Conservation (phyloP, 2,797 vertebrate genomes). For the Zonotrichia albicollis region DNA sequence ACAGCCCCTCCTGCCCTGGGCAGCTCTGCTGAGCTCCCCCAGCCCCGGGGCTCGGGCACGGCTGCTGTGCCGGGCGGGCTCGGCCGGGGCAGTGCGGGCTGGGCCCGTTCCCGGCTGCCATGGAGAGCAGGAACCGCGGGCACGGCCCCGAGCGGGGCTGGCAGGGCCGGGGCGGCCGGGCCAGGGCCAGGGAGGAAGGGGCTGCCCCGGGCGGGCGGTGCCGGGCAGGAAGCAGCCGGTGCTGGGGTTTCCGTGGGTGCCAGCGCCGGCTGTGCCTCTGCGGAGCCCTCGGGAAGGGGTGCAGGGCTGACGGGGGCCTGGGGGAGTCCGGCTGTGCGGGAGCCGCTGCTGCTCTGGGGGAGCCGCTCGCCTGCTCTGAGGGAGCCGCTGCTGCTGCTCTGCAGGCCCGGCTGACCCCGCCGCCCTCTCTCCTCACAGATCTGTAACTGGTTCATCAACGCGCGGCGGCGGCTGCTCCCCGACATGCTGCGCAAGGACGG, state of each 20-base stretch:
- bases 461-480: constrained; percentile 90
- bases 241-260: neutral
- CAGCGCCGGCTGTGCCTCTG: neutral
- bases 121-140: fast-evolving
- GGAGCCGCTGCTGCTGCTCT: neutral
- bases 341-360: neutral
- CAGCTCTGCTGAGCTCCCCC: fast-evolving
- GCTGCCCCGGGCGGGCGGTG: neutral
- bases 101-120: fast-evolving
- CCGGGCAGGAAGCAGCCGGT: neutral
- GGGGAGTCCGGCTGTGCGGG: fast-evolving
- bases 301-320: neutral
- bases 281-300: neutral
- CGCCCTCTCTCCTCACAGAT: constrained; percentile 77
- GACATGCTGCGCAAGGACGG: constrained; percentile 94
- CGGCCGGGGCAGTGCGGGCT: neutral
- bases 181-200: neutral
- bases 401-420: neutral
- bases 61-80: neutral
- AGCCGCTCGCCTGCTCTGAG: neutral
- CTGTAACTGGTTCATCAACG: constrained; percentile 99
- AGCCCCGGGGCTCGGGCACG: neutral
- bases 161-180: neutral
- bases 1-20: fast-evolving
- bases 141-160: neutral